Base-by-base conservation (phyloP, 2,113 vertebrate genomes). In the Sceloporus tristichus region DNA sequence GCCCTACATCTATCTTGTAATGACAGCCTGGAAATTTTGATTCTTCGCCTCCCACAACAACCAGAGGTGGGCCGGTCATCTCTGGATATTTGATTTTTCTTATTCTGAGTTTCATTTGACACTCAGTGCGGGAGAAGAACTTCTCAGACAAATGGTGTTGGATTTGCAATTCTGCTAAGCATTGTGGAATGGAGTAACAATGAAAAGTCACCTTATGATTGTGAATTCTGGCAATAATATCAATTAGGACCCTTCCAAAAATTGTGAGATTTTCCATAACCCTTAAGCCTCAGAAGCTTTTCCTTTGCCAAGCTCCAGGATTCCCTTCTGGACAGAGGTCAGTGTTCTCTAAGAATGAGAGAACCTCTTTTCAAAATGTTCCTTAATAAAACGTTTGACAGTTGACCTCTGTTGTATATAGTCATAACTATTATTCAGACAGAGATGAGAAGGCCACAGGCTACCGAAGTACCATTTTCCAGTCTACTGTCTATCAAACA, bases 301-400 rank as follows among this genome's bases (percentile, higher is more conserved):
- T 71, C 19, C 82, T 54, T 10, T 54, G 11, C 27, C 38, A 48
- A 27, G 8, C 29, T 65, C 13, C 29, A 48, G 18, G 38, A 53
- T 66, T 85, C 65, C 29, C 42, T 86, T 34, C 34, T 34, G 59
- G 84, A n/a, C 56, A 70, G 62, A 86, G 75, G 65, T 78, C 85
- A 78, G 54, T 8, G 2, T 34, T 19, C 5, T n/a, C 34, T 56
- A 29, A 48, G 56, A 76, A 65, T 40, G 13, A 76, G 38, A 65
- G 23, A 29, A 42, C 9, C 18, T 11, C 7, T 85, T 11, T 86
- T 78, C 29, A 68, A 25, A 79, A 53, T 78, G 29, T 78, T 79
- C 62, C 7, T 25, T 79, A 62, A 75, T 79, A 68, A 34, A 48
- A 75, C 70, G 59, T 48, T 66, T 54, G 75, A 23, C 62, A 79